A percentile compares a stretch with the other conserved stretches of the same genome.
phyloP scores from a whole-genome alignment of 2,113 vertebrate species.

The Morone saxatilis region DNA sequence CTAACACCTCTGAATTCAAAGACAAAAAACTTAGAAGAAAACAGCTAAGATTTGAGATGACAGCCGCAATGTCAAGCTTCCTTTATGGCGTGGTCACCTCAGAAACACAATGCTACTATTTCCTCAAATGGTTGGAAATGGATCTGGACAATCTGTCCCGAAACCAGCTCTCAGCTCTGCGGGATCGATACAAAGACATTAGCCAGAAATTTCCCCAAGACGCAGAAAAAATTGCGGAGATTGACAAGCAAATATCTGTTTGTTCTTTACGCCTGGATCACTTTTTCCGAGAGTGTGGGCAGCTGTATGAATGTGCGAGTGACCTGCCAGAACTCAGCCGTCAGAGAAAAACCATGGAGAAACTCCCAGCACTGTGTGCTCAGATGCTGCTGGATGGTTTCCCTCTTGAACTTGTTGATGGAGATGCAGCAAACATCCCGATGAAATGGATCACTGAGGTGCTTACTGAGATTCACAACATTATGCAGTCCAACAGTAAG shows the following conservation, averaged over 20 bases:
- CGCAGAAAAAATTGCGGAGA: slow-evolving; percentile 54
- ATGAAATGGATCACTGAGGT: slow-evolving; percentile 86
- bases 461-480: slow-evolving; percentile 66
- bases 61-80: slow-evolving; percentile 66
- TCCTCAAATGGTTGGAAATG: slow-evolving; percentile 79
- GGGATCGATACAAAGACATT: slow-evolving; percentile 61
- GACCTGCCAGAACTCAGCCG: slow-evolving; percentile 15
- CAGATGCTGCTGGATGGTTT: slow-evolving; percentile 84
- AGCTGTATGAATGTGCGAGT: slow-evolving; percentile 83
- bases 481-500: slow-evolving; percentile 66
- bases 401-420: slow-evolving; percentile 86
- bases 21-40: slow-evolving; percentile 46
- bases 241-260: slow-evolving; percentile 76
- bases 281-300: slow-evolving; percentile 87
- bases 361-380: slow-evolving; percentile 74
- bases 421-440: slow-evolving; percentile 84
- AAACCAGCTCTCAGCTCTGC: slow-evolving; percentile 41
- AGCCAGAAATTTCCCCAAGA: slow-evolving; percentile 47
- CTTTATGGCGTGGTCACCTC: slow-evolving; percentile 51
- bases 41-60: slow-evolving; percentile 51
- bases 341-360: slow-evolving; percentile 48
- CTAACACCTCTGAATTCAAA: slow-evolving; percentile 64
- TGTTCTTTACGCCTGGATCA: slow-evolving; percentile 84
- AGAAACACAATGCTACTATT: slow-evolving; percentile 63
- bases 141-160: slow-evolving; percentile 70